phyloP scores from a whole-genome alignment of 92 coral and sea anemone genomes.

The Blastomussa wellsi region DNA sequence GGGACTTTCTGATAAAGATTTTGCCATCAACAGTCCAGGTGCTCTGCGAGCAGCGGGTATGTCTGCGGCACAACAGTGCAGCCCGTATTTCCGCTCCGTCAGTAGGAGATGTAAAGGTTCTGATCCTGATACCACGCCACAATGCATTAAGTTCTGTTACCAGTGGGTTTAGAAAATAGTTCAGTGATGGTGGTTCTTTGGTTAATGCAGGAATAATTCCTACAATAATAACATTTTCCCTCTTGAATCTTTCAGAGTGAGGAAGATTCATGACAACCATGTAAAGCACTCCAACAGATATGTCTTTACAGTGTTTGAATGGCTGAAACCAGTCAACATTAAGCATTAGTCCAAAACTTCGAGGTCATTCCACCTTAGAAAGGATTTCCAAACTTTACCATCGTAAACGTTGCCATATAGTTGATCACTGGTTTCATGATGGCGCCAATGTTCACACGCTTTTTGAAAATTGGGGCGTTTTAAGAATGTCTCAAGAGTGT shows the following conservation, averaged over 20 bases:
- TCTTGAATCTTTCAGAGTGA: background rate
- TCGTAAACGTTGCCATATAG: slow-evolving; percentile 57
- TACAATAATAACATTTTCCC: slow-evolving; percentile 8
- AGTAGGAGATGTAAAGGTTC: background rate
- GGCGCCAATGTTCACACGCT: slow-evolving; percentile 53
- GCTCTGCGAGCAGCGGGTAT: slow-evolving; percentile 73
- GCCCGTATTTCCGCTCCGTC: slow-evolving; percentile 40
- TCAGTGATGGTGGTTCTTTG: background rate
- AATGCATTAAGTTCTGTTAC: slow-evolving; percentile 45
- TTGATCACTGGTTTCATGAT: slow-evolving; percentile 11
- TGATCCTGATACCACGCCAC: slow-evolving; percentile 13
- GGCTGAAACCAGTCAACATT: too few species aligned
- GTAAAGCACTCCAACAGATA: background rate
- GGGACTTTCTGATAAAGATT: too few species aligned
- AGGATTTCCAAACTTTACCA: slow-evolving; percentile 53
- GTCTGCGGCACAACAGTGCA: slow-evolving; percentile 64
- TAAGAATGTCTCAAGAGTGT: slow-evolving; percentile 38
- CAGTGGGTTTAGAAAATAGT: slow-evolving; percentile 10
- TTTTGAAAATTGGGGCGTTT: slow-evolving; percentile 39
- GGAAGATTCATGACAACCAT: background rate
- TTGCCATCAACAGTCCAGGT: too few species aligned
- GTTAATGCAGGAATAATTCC: slow-evolving; percentile 44
- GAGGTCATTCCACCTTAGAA: background rate
- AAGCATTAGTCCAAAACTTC: slow-evolving; percentile 46
- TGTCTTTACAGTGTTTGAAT: too few species aligned